Evolutionary conservation across 2,797 vertebrate genomes (phyloP), one percentile per base, ranked within the genome.

Genomic region (Cyclura pinguis): DNA sequence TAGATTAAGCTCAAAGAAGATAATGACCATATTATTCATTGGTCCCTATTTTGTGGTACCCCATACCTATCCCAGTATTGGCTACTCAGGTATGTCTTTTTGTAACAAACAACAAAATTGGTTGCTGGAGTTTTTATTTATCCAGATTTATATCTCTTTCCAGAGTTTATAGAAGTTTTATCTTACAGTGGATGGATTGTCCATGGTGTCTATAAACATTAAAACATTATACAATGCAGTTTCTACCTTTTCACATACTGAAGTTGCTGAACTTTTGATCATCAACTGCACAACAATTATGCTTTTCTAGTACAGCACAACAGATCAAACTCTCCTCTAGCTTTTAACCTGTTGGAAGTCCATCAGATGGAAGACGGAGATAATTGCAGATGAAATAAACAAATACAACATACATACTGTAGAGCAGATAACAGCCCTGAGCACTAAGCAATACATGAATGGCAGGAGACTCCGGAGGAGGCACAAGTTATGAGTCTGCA

Each of bases 1-100:
- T 12, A 55, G 89, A 92, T 91, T 86, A 84, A 92, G 95, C 18
- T 90, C 62, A 22, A 76, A 64, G 80, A 84, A 47, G 52, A 57
- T 2, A 74, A 50, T 1, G 14, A 35, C 22, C 35, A 57, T 24
- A 4, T 47, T 16, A 27, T 38, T 1, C 13, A 27, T 16, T 14
- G 0, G 0, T 29, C 3, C 12, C 8, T 16, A 9, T 59, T 77
- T 77, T 42, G 5, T 1, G 35, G 6, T 42, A 16, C 4, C 69
- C 32, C 50, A 10, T 47, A 29, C 12, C 74, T 47, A 24, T 20
- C 29, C 5, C 57, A 42, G 16, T 32, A 1, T 62, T 62, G n/a
- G 47, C 32, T 50, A 38, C 4, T 55, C 69, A 38, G n/a, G 72
- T 4, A 29, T 57, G 69, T 24, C 2, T 24, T 50, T 5, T n/a